Conservation (phyloP, 2,113 vertebrate genomes). For the Lampris megalopsis region DNA sequence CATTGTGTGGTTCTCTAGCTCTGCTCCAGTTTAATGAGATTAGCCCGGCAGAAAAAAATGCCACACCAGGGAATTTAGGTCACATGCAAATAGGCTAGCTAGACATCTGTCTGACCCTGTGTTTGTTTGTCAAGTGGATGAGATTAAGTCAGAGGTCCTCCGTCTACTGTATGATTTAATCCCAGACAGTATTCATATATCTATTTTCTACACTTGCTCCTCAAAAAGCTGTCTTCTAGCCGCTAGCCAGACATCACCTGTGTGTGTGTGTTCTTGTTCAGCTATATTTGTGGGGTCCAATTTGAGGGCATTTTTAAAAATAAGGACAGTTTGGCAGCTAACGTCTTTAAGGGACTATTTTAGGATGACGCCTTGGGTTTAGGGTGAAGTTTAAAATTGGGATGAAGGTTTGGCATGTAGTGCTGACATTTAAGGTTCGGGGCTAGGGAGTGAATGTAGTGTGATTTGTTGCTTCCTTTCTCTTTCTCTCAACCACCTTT, state of each 20-base stretch:
- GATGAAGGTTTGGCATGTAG: too few species aligned
- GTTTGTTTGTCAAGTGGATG: conserved; percentile 79
- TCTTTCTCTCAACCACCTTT: conserved; percentile 1
- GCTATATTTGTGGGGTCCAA: too few species aligned
- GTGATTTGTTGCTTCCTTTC: background rate
- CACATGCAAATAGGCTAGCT: conserved; percentile 85
- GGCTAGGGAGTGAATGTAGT: too few species aligned
- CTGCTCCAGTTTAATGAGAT: conserved; percentile 82
- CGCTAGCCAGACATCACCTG: conserved; percentile 2
- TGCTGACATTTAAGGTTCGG: background rate
- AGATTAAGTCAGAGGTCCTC: conserved; percentile 75
- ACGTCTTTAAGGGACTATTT: too few species aligned
- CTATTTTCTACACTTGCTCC: conserved; percentile 40
- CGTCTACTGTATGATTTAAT: conserved; percentile 67
- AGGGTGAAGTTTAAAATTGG: too few species aligned
- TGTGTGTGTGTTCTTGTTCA: conserved; percentile 13
- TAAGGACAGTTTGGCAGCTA: too few species aligned
- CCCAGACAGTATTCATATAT: conserved; percentile 76
- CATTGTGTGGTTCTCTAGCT: conserved; percentile 71
- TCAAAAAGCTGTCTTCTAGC: conserved; percentile 14
- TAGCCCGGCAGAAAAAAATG: conserved; percentile 77
- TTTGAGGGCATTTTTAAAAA: too few species aligned
- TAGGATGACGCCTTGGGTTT: too few species aligned
- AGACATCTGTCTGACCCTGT: conserved; percentile 79
- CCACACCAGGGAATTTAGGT: conserved; percentile 84